These are phyloP conservation scores for Lasioglossum villosulum DNA, from an alignment of 2,888 invertebrate genomes.

Conservation along the genomic window DNA sequence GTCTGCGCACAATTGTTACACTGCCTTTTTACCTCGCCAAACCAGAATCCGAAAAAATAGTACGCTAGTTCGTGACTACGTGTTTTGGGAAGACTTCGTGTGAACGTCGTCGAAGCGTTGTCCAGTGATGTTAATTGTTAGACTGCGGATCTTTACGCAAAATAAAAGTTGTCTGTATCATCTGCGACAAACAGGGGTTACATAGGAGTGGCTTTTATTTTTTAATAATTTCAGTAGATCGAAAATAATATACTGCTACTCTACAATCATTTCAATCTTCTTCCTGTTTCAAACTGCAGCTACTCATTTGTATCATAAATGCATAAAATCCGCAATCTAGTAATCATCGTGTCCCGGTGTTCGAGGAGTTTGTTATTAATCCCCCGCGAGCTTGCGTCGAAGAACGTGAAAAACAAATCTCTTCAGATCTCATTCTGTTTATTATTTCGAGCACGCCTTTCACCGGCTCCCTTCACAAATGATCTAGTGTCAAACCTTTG, in stretches of 20 bases:
- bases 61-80: background rate
- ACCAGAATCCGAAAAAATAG: background rate
- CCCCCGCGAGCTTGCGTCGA: background rate
- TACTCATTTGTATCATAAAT: background rate
- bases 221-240: background rate
- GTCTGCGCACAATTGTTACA: background rate
- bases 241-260: too few species aligned
- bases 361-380: background rate
- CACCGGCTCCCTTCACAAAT: slow-evolving; percentile 40
- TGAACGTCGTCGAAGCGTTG: slow-evolving; percentile 8
- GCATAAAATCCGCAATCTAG: background rate
- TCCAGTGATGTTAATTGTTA: background rate
- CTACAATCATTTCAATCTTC: too few species aligned
- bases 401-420: slow-evolving; percentile 24
- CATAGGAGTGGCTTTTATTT: background rate
- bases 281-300: background rate
- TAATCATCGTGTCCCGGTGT: background rate
- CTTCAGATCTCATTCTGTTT: slow-evolving; percentile 40
- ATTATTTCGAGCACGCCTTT: slow-evolving; percentile 66
- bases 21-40: background rate
- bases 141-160: background rate
- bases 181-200: background rate
- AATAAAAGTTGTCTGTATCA: background rate
- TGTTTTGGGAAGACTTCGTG: slow-evolving; percentile 45
- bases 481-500: background rate